A percentile compares a stretch with the other conserved stretches of the same genome.
phyloP scores from a whole-genome alignment of 2,113 vertebrate species.

The Tragelaphus buxtoni region DNA sequence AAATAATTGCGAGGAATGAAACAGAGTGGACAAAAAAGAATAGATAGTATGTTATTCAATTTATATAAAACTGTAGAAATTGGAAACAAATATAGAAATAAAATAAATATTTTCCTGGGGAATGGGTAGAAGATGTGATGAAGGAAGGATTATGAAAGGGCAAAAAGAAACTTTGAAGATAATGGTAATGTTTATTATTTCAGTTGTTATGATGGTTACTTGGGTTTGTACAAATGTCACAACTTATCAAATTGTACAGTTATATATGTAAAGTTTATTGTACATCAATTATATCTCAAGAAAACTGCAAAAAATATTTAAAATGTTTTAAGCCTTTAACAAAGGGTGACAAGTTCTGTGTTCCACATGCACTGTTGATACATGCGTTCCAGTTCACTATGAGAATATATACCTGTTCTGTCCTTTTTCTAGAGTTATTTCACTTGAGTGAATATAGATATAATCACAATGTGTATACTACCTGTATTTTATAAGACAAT shows the following conservation, averaged over 20 bases:
- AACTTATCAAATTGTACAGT: background rate
- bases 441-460: background rate
- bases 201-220: background rate
- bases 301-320: background rate
- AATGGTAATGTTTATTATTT: background rate
- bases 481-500: background rate
- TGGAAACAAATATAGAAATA: background rate
- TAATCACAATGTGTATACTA: background rate
- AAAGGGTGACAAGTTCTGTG: background rate
- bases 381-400: background rate
- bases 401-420: background rate
- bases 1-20: background rate
- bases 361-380: background rate
- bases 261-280: background rate
- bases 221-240: background rate
- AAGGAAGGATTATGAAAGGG: background rate
- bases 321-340: background rate
- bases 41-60: background rate
- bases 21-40: background rate
- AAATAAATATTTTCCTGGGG: background rate
- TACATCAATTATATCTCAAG: background rate
- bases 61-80: background rate
- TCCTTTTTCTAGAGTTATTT: background rate
- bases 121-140: background rate
- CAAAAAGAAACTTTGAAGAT: background rate